phyloP scores from a whole-genome alignment of 2,888 invertebrate genomes.

The Helleia helle region DNA sequence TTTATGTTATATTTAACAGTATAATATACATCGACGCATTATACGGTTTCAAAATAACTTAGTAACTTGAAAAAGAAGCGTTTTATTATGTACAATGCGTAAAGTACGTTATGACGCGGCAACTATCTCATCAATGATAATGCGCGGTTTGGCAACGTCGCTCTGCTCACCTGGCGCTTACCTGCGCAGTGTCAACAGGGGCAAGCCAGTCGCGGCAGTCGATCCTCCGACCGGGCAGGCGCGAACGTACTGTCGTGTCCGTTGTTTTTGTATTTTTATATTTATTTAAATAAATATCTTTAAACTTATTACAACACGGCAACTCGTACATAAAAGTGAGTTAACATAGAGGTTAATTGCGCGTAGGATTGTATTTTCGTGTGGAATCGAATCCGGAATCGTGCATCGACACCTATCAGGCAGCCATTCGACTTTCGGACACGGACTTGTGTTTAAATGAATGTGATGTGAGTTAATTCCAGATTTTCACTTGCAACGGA shows the following conservation, averaged over 20 bases:
- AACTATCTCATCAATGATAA: constrained; percentile 70
- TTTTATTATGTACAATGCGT: constrained; percentile 47
- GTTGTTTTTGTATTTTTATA: constrained; percentile 34
- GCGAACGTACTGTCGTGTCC: constrained; percentile 44
- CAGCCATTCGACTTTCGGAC: constrained; percentile 31
- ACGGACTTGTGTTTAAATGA: constrained; percentile 38
- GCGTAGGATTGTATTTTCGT: not conserved
- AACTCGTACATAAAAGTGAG: not conserved
- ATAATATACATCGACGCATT: constrained; percentile 10
- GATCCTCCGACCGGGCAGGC: constrained; percentile 52
- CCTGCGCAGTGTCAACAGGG: constrained; percentile 70
- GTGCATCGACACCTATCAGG: constrained; percentile 35
- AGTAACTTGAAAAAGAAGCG: constrained; percentile 28
- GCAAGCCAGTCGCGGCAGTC: constrained; percentile 46
- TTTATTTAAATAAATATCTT: constrained; percentile 31
- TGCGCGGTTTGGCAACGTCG: constrained; percentile 70
- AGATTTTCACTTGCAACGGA: constrained; percentile 68
- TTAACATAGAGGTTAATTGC: not conserved
- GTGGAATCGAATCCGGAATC: constrained; percentile 30
- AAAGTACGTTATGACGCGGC: constrained; percentile 40
- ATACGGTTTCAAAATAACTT: not conserved
- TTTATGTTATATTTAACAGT: not conserved
- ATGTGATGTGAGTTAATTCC: constrained; percentile 62
- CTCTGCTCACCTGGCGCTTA: constrained; percentile 66
- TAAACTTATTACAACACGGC: constrained; percentile 9